Conservation (phyloP, 2,113 vertebrate genomes). For the Myotis lucifugus region DNA sequence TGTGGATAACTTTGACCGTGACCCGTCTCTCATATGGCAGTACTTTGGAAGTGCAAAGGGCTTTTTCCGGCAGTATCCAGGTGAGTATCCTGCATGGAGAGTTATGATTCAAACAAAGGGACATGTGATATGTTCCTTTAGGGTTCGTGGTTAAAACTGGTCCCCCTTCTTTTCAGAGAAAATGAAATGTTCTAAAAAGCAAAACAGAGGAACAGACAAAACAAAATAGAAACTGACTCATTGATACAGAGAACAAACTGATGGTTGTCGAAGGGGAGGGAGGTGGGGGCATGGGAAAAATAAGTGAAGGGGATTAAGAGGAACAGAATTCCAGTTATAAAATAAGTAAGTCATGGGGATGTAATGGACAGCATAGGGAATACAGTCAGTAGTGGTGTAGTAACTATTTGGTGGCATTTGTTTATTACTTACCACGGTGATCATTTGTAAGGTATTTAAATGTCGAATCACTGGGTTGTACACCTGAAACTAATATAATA, state of each 20-base stretch:
- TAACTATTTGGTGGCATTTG: not conserved
- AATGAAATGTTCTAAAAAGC: not conserved
- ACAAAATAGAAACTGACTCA: not conserved
- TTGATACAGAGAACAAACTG: not conserved
- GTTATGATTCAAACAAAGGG: not conserved
- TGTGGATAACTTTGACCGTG: slow-evolving; percentile 97
- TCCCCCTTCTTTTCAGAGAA: not conserved
- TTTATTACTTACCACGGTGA: not conserved
- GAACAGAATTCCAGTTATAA: not conserved
- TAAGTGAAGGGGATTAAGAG: not conserved
- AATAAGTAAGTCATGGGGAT: not conserved
- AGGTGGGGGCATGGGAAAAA: no score
- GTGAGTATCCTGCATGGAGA: slow-evolving; percentile 83
- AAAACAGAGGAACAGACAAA: not conserved
- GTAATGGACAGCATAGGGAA: not conserved
- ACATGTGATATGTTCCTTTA: not conserved
- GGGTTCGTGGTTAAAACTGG: not conserved
- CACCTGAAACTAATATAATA: not conserved
- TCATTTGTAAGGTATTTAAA: not conserved
- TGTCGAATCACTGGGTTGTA: not conserved
- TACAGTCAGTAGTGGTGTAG: not conserved
- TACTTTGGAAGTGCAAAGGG: slow-evolving; percentile 99
- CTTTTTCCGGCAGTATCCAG: slow-evolving; percentile 98
- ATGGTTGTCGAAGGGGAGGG: not conserved
- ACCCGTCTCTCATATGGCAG: slow-evolving; percentile 98